Conservation (phyloP, 2,888 invertebrate genomes). For the Apamea crenata region DNA sequence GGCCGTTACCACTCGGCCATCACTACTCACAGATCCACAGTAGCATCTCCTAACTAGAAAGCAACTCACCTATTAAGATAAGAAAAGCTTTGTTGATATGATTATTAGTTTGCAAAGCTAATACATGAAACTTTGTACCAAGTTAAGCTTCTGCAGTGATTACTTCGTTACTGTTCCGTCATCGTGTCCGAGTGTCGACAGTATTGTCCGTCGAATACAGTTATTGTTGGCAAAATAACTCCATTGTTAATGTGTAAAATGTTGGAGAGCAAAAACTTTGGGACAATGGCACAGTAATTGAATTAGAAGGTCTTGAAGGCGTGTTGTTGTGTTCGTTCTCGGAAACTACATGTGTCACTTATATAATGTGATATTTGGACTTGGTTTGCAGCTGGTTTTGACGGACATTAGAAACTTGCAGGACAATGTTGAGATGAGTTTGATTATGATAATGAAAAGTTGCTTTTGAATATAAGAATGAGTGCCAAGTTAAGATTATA, state of each 20-base stretch:
- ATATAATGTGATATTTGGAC: conserved; percentile 51
- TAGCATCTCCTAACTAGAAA: neutral
- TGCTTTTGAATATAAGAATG: neutral
- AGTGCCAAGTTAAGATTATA: neutral
- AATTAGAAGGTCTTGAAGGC: conserved; percentile 81
- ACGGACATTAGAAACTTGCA: conserved; percentile 18
- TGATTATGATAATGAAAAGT: neutral
- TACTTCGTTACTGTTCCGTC: conserved; percentile 49
- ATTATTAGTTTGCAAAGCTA: neutral
- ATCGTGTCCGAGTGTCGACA: conserved; percentile 71
- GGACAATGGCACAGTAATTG: conserved; percentile 85
- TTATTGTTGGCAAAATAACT: conserved; percentile 89
- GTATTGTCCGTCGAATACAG: conserved; percentile 77
- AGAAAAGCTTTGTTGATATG: neutral
- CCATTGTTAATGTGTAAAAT: conserved; percentile 81
- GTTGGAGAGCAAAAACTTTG: conserved; percentile 81
- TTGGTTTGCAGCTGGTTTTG: conserved; percentile 34
- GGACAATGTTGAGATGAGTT: neutral
- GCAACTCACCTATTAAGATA: neutral
- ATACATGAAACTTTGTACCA: neutral
- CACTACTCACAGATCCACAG: too few species aligned
- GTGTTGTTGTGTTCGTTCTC: conserved; percentile 72
- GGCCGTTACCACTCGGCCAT: too few species aligned
- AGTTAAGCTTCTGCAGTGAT: conserved; percentile 49
- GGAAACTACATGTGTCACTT: conserved; percentile 64